These are phyloP conservation scores for Microvelia longipes DNA, from an alignment of 1,140 invertebrate genomes.

Conservation along the genomic window DNA sequence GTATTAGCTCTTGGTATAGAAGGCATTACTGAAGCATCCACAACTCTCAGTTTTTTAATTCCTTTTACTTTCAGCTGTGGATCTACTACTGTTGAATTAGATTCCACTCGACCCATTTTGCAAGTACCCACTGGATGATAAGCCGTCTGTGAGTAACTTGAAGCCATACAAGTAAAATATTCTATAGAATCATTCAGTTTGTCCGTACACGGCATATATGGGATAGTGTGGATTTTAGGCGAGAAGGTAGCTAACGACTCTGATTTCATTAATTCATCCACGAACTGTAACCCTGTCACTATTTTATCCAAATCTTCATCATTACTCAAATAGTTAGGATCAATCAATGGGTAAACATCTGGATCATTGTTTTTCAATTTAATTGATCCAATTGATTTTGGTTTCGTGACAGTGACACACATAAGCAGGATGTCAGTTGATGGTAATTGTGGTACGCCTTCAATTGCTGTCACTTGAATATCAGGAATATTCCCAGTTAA, in stretches of 20 bases:
- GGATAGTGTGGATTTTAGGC: neutral
- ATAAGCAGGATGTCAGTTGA: too few relatives aligned
- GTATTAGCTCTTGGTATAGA: constrained; percentile 29
- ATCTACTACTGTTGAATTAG: constrained; percentile 30
- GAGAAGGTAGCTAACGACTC: constrained; percentile 36
- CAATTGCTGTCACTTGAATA: too few relatives aligned
- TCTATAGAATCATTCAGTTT: neutral
- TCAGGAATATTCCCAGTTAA: too few relatives aligned
- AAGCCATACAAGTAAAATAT: neutral
- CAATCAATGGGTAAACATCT: constrained; percentile 42
- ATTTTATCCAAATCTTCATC: constrained; percentile 33
- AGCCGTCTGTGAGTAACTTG: neutral
- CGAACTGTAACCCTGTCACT: constrained; percentile 19
- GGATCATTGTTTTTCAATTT: constrained; percentile 39
- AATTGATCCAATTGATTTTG: constrained; percentile 52
- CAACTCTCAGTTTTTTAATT: constrained; percentile 25
- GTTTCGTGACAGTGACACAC: constrained; percentile 51
- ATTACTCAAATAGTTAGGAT: constrained; percentile 45
- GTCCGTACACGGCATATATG: neutral
- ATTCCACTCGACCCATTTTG: constrained; percentile 29
- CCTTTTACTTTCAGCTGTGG: constrained; percentile 23
- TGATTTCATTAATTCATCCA: constrained; percentile 1
- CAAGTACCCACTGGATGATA: constrained; percentile 32
- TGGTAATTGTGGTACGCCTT: too few relatives aligned
- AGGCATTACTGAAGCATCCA: constrained; percentile 34